Percentiles rank a stretch among this genome's conserved stretches.
These are phyloP conservation scores for Temnothorax curvispinosus DNA, from an alignment of 1,140 invertebrate species.

Conservation along the genomic window DNA sequence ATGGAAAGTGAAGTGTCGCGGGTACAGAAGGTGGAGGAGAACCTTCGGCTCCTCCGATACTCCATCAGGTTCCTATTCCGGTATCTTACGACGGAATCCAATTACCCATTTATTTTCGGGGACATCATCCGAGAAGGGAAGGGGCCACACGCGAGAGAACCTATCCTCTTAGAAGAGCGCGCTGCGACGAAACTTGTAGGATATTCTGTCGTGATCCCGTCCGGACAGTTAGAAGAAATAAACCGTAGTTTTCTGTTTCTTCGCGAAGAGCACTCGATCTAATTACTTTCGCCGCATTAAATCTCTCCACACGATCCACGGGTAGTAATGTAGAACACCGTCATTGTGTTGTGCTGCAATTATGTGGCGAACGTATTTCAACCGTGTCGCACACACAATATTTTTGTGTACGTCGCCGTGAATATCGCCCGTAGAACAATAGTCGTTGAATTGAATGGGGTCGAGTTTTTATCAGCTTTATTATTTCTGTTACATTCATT, in stretches of 20 bases:
- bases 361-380: background rate
- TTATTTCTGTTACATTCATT: constrained; percentile 22
- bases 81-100: constrained; percentile 73
- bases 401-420: background rate
- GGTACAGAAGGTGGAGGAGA: background rate
- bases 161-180: constrained; percentile 36
- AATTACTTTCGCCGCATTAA: constrained; percentile 62
- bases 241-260: constrained; percentile 52
- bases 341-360: background rate
- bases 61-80: constrained; percentile 75
- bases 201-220: background rate
- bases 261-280: constrained; percentile 33
- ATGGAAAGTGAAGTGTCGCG: background rate
- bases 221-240: constrained; percentile 10
- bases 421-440: background rate
- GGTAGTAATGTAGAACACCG: background rate
- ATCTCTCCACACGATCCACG: constrained; percentile 24
- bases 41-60: constrained; percentile 64
- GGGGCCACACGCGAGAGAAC: constrained; percentile 3
- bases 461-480: constrained; percentile 7
- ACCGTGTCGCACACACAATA: background rate
- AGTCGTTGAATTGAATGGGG: background rate
- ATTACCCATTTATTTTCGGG: constrained; percentile 72
- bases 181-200: constrained; percentile 5
- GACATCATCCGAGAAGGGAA: constrained; percentile 67